A percentile compares a stretch with the other conserved stretches of the same genome.
Evolutionary conservation across 2,113 vertebrate genomes (phyloP).

Genomic region (Paramormyrops kingsleyae): DNA sequence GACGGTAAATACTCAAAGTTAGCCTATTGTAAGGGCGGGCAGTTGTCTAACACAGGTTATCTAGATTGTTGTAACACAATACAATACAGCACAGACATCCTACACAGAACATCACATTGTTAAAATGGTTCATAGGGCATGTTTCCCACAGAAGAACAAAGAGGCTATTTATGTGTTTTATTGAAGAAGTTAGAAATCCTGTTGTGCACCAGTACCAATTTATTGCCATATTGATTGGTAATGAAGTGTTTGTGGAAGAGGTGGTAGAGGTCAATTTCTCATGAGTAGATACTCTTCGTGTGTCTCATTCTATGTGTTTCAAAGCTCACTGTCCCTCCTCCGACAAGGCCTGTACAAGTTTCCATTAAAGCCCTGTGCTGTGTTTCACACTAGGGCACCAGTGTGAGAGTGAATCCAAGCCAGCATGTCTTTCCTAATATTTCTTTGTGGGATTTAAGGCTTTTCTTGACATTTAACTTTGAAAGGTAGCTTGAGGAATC

Average conservation of each 20-base stretch:
- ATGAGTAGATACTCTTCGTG: conserved; percentile 44
- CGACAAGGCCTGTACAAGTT: neutral
- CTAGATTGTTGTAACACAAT: neutral
- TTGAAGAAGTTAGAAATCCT: neutral
- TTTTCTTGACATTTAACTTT: neutral
- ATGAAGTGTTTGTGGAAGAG: neutral
- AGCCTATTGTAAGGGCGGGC: neutral
- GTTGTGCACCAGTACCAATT: neutral
- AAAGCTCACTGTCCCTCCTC: conserved; percentile 23
- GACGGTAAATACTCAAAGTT: neutral
- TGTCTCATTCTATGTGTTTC: conserved; percentile 36
- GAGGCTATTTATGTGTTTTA: neutral
- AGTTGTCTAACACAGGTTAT: neutral
- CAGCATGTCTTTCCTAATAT: neutral
- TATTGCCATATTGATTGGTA: neutral
- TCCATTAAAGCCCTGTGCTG: neutral
- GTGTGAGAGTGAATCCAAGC: neutral
- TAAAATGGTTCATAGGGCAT: neutral
- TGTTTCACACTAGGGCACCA: neutral
- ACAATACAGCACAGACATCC: neutral
- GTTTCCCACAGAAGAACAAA: neutral
- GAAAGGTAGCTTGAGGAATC: neutral
- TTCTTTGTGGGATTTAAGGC: neutral
- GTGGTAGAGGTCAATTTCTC: conserved; percentile 20
- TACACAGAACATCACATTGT: neutral